Evolutionary conservation across 53 echinoderm and acorn worm species (phyloP).

Genomic region (Actinopyga echinites): DNA sequence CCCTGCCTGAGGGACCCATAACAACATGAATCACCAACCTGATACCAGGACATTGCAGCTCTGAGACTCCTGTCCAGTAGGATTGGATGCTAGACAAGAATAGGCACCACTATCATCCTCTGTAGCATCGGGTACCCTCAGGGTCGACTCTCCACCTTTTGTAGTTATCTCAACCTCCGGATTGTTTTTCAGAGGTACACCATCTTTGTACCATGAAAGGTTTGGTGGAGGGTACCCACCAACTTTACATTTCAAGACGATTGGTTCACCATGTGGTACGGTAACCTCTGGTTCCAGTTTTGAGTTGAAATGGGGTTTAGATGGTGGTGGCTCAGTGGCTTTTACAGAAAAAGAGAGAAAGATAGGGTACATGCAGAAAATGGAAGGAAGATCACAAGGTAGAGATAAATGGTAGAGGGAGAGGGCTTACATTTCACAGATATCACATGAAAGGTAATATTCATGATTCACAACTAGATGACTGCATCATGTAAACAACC

Average conservation of each 20-base stretch:
- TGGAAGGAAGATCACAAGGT: too few species aligned
- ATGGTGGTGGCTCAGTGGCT: constrained; percentile 38
- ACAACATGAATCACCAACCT: not conserved
- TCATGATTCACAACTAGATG: too few species aligned
- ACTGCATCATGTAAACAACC: too few species aligned
- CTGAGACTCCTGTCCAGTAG: constrained; percentile 28
- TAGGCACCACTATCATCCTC: constrained; percentile 32
- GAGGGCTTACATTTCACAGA: too few species aligned
- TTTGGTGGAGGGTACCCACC: constrained; percentile 75
- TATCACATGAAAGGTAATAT: too few species aligned
- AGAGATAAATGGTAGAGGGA: too few species aligned
- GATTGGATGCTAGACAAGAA: constrained; percentile 29
- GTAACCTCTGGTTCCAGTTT: constrained; percentile 24
- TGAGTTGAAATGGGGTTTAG: constrained; percentile 35
- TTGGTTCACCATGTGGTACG: constrained; percentile 66
- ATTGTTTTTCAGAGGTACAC: constrained; percentile 65
- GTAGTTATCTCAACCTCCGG: constrained; percentile 74
- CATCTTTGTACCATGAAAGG: constrained; percentile 82
- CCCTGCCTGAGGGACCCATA: too few species aligned
- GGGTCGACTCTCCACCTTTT: constrained; percentile 30
- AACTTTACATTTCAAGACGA: constrained; percentile 72
- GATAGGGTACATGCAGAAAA: not conserved
- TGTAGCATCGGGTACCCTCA: constrained; percentile 26
- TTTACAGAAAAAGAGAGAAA: not conserved
- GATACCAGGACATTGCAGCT: constrained; percentile 11